These are phyloP conservation scores for Echiichthys vipera DNA, from an alignment of 2,797 vertebrate genomes.

Conservation along the genomic window DNA sequence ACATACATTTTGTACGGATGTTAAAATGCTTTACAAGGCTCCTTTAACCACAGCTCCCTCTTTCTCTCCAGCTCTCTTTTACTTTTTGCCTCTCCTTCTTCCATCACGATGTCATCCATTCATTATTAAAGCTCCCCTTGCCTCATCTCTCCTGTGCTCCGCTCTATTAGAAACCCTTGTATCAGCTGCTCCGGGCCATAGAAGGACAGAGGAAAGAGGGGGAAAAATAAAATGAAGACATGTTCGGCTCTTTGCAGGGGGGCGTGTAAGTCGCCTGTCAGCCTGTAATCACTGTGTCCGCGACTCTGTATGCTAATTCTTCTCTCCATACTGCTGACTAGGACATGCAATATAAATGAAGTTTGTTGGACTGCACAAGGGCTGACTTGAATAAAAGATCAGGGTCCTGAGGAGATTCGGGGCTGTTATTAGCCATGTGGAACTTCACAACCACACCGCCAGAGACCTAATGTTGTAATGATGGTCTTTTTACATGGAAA, in stretches of 20 bases:
- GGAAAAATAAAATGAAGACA: constrained; percentile 84
- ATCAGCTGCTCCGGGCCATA: constrained; percentile 78
- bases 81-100: constrained; percentile 51
- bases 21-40: constrained; percentile 47
- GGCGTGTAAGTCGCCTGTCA: constrained; percentile 93
- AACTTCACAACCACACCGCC: constrained; percentile 67
- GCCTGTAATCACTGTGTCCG: constrained; percentile 95
- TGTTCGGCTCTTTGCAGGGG: constrained; percentile 91
- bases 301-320: constrained; percentile 94
- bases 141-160: constrained; percentile 73
- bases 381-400: constrained; percentile 82
- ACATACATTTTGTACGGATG: constrained; percentile 36
- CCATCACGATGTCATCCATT: constrained; percentile 76
- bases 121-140: constrained; percentile 81
- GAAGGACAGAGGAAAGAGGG: constrained; percentile 69
- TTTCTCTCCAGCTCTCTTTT: constrained; percentile 41
- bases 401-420: constrained; percentile 80
- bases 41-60: constrained; percentile 63
- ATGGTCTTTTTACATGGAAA: constrained; percentile 79
- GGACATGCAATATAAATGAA: constrained; percentile 96
- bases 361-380: constrained; percentile 90
- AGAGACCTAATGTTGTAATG: constrained; percentile 73
- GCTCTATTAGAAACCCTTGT: constrained; percentile 78
- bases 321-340: constrained; percentile 91
- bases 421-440: constrained; percentile 78